These are phyloP conservation scores for Euura saliciscinereae DNA, from an alignment of 1,140 invertebrate genomes.

Conservation along the genomic window DNA sequence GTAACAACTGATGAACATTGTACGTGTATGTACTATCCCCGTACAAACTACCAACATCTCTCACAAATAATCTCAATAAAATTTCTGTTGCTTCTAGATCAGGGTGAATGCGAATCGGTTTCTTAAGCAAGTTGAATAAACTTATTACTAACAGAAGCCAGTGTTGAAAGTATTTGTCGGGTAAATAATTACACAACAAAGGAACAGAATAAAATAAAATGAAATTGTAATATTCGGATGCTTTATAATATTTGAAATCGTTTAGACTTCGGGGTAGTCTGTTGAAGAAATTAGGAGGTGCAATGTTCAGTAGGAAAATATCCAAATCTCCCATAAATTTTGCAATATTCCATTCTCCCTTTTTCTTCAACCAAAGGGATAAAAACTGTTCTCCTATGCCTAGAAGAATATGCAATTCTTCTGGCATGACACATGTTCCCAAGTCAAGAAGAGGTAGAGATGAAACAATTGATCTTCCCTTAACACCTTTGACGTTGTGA, in stretches of 20 bases:
- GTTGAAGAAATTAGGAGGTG: constrained; percentile 27
- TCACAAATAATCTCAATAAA: constrained; percentile 24
- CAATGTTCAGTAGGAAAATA: constrained; percentile 21
- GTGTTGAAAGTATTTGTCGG: constrained; percentile 28
- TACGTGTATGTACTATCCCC: constrained; percentile 26
- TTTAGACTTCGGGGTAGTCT: constrained; percentile 22
- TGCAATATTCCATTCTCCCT: constrained; percentile 21
- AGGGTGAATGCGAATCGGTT: constrained; percentile 14
- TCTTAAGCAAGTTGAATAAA: constrained; percentile 20
- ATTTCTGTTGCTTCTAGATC: constrained; percentile 18
- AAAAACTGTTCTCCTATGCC: constrained; percentile 21
- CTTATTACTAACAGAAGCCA: constrained; percentile 25
- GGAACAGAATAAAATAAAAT: constrained; percentile 28
- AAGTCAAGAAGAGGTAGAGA: constrained; percentile 24
- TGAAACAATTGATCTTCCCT: constrained; percentile 23
- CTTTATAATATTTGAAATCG: constrained; percentile 22
- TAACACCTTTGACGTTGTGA: constrained; percentile 24
- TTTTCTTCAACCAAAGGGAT: constrained; percentile 18
- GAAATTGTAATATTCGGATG: constrained; percentile 27
- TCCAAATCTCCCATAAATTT: constrained; percentile 20
- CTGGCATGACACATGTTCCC: constrained; percentile 24
- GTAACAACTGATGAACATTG: constrained; percentile 32
- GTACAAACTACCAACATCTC: constrained; percentile 23
- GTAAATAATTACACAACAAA: constrained; percentile 19
- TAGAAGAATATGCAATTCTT: constrained; percentile 29